These are phyloP conservation scores for Paracanthobrama guichenoti DNA, from an alignment of 2,113 vertebrate genomes.

Conservation along the genomic window DNA sequence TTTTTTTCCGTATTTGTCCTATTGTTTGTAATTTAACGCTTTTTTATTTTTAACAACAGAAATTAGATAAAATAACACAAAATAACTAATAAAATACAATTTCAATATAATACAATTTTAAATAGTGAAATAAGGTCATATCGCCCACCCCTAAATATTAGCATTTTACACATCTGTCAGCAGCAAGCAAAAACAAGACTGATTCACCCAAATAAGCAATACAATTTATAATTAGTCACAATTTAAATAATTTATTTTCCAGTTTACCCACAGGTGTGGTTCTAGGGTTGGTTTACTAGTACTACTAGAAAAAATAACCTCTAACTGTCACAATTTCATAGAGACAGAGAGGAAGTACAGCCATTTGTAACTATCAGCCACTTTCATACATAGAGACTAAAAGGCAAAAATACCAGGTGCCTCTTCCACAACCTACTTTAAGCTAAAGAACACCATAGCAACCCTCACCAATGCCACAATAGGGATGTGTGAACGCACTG, in stretches of 20 bases:
- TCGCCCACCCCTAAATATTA: background rate
- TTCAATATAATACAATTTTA: too few relatives aligned
- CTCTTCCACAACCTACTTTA: background rate
- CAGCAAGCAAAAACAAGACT: background rate
- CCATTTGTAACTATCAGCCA: background rate
- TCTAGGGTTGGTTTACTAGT: background rate
- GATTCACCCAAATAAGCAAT: background rate
- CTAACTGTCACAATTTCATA: background rate
- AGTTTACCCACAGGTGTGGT: background rate
- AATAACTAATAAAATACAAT: too few relatives aligned
- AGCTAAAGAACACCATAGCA: background rate
- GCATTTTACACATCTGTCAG: background rate
- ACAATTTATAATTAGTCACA: background rate
- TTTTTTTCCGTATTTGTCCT: too few relatives aligned
- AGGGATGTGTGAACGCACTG: background rate
- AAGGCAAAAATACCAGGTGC: conserved; percentile 6
- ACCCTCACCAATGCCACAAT: background rate
- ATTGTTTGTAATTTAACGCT: too few relatives aligned
- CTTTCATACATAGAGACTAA: background rate
- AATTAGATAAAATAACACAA: too few relatives aligned
- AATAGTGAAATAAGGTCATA: too few relatives aligned
- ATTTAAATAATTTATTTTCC: background rate
- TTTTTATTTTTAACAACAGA: too few relatives aligned
- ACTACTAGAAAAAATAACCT: background rate
- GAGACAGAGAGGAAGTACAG: background rate